Base-by-base conservation (phyloP, 2,113 vertebrate species). In the Lethenteron camtschaticum region DNA sequence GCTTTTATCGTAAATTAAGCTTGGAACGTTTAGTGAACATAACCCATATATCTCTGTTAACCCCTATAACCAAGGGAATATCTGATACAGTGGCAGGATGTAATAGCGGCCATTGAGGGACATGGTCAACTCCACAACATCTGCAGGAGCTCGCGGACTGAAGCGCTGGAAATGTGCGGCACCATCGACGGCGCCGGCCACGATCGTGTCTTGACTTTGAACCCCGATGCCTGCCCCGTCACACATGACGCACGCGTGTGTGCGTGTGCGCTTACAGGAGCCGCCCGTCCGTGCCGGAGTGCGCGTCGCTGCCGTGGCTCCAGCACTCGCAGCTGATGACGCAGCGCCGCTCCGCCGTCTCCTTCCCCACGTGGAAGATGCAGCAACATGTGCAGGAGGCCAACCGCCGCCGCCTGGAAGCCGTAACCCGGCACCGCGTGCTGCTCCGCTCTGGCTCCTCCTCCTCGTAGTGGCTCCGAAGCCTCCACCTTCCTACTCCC, bases 321-420 rank as follows among this genome's bases (percentile, higher is more conserved):
- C 94, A 99, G 79, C 90, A 99, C 0, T 90, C 90, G 74, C 96
- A 96, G 74, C 80, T 99, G 80, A 99, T 95, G 94, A 88, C 90
- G 73, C 83, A 96, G 56, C 86, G 94, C 2, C 83, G 94, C 69
- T 91, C 96, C 80, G 96, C 94, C 0, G 84, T 99, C 72, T 96
- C 94, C 75, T 99, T 99, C 75, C 95, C 91, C 77, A 99, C 90
- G 69, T 88, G 81, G 14, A 82, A 86, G 74, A 89, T 99, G 76
- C 96, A 99, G 79, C 90, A 96, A 77, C 94, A 91, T 76, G 78
- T 96, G 76, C 83, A 84, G 13, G 87, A 96, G 73, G 88, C 95
- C 78, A 85, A 90, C 80, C 79, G 83, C 55, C 81, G 82, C 60
- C 78, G 87, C 1, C 69, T 80, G 0, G 82, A 83, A 71, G 78